Percentiles rank a stretch among this genome's conserved stretches.
phyloP scores from a whole-genome alignment of 2,113 vertebrate genomes.

The Amblyopsis rosae region DNA sequence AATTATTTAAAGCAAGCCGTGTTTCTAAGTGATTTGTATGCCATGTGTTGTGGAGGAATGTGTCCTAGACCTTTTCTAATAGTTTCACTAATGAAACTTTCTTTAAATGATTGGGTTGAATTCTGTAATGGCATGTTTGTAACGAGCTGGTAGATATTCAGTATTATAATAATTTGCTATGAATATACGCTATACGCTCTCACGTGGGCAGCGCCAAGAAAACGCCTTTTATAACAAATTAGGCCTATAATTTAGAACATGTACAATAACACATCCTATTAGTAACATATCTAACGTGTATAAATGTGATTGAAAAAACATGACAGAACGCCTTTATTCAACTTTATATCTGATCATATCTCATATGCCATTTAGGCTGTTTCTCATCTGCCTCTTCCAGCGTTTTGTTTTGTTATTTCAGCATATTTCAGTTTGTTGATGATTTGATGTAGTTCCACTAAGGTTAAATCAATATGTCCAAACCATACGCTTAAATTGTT shows the following conservation, averaged over 20 bases:
- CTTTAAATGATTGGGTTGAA: no score
- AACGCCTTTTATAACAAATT: no score
- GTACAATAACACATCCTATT: not conserved
- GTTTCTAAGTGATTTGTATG: slow-evolving; percentile 18
- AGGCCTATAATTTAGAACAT: not conserved
- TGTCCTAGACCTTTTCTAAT: not conserved
- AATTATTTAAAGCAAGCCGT: no score
- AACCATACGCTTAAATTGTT: slow-evolving; percentile 11
- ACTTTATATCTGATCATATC: not conserved
- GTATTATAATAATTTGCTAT: no score
- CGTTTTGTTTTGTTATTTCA: not conserved
- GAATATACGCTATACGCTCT: no score
- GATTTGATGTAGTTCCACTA: not conserved
- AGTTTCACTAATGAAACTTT: not conserved
- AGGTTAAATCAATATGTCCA: not conserved
- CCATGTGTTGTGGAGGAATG: slow-evolving; percentile 2
- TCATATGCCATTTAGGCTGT: no score
- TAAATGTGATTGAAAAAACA: not conserved
- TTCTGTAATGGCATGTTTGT: no score
- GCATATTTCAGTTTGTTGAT: not conserved
- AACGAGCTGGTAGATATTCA: no score
- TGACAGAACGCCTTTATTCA: not conserved
- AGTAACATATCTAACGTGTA: not conserved
- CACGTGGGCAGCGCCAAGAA: no score
- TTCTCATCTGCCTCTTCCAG: no score